These are phyloP conservation scores for Melospiza georgiana DNA, from an alignment of 2,113 vertebrate genomes.

Conservation along the genomic window DNA sequence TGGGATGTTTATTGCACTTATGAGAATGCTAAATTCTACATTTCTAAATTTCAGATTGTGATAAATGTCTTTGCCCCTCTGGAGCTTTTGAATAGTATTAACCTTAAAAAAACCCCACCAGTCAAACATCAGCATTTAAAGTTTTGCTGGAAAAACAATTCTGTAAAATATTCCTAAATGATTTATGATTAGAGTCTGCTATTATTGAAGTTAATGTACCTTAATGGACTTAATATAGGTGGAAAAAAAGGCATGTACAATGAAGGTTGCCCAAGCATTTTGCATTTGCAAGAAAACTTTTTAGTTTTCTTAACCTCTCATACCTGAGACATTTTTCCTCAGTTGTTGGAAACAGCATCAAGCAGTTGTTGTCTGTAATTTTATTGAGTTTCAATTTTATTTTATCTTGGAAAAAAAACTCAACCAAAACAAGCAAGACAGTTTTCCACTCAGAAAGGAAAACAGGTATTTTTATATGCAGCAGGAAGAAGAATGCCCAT, in stretches of 20 bases:
- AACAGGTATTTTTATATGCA: background rate
- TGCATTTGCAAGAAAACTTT: background rate
- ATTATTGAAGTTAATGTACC: conserved; percentile 11
- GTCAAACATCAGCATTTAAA: background rate
- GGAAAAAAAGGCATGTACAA: background rate
- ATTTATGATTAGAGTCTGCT: background rate
- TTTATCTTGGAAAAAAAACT: background rate
- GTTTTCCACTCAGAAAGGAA: background rate
- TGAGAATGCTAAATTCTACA: background rate
- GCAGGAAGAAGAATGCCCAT: background rate
- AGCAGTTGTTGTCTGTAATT: background rate
- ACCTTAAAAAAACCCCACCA: background rate
- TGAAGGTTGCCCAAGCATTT: background rate
- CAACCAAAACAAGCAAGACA: background rate
- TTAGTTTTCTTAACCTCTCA: background rate
- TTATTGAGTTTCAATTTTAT: background rate
- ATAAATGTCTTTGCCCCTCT: background rate
- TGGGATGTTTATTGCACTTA: background rate
- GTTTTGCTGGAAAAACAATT: background rate
- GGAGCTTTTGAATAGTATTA: background rate
- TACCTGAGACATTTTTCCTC: background rate
- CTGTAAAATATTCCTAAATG: background rate
- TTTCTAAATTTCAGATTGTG: background rate
- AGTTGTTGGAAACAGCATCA: background rate
- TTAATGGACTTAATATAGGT: background rate